Percentiles rank a stretch among this genome's conserved stretches.
These are phyloP conservation scores for Phanerotoma sp. DNA, from an alignment of 2,888 invertebrate species.

Conservation along the genomic window DNA sequence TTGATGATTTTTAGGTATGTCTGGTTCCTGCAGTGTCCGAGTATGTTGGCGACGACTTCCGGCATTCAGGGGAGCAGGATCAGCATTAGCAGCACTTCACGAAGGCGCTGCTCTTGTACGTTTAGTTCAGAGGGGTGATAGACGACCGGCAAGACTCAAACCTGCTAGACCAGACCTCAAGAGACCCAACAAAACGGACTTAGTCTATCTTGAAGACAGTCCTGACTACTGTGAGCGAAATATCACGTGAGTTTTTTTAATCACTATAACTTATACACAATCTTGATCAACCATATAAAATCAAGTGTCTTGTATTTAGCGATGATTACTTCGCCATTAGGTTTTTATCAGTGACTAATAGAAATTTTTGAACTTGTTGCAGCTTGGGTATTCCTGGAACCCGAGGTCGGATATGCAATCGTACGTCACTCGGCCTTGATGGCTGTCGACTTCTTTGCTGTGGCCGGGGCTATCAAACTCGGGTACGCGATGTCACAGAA, in stretches of 20 bases:
- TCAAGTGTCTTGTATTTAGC: no score
- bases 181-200: slow-evolving; percentile 86
- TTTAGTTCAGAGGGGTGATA: slow-evolving; percentile 65
- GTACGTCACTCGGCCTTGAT: slow-evolving; percentile 81
- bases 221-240: slow-evolving; percentile 90
- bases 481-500: slow-evolving; percentile 78
- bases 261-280: no score
- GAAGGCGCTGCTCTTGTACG: slow-evolving; percentile 84
- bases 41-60: slow-evolving; percentile 89
- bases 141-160: slow-evolving; percentile 68
- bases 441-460: slow-evolving; percentile 87
- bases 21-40: slow-evolving; percentile 86
- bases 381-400: slow-evolving; percentile 83
- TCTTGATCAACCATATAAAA: no score
- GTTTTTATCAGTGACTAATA: slow-evolving; percentile 1
- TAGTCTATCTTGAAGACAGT: slow-evolving; percentile 87
- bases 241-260: slow-evolving; percentile 73
- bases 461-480: slow-evolving; percentile 84
- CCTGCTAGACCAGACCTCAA: slow-evolving; percentile 77
- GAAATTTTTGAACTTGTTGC: slow-evolving; percentile 33
- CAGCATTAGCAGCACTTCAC: slow-evolving; percentile 75
- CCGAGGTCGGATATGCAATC: slow-evolving; percentile 78
- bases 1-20: slow-evolving; percentile 61
- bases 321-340: not conserved
- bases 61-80: slow-evolving; percentile 74